Evolutionary conservation across 2,113 vertebrate genomes (phyloP), one percentile per base, ranked within the genome.

Genomic region (Mus spicilegus): DNA sequence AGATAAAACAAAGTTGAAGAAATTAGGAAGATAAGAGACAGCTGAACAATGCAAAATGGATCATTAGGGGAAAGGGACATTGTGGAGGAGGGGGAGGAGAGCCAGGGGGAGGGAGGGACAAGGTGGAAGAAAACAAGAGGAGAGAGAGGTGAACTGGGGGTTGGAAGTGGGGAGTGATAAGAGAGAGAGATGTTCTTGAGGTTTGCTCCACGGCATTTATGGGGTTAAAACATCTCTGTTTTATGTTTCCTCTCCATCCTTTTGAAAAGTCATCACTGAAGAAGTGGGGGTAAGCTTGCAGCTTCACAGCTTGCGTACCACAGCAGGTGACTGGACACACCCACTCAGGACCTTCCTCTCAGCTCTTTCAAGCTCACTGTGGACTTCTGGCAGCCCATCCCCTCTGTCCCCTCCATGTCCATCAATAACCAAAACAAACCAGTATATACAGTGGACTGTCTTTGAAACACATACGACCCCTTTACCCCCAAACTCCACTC

Each of bases 1-100:
- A 84, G 81, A 69, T 33, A 65, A 84, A 96, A 90, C 17, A 69
- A 84, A 95, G 78, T 39, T 42, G 33, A 70, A 70, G 63, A 65
- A 65, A 65, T 65, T 65, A 65, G 63, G 26, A 65, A 67, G 61
- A 24, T 63, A 24, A 24, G 42, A 91, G 46, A 46, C 46, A 95
- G 75, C 30, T 58, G 39, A 22, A 70, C 17, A 36, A 7, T 54
- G 16, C 5, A 80, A 82, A 42, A 63, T 54, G n/a, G 33, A 90
- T 65, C 63, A 12, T 65, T 65, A 65, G 63, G 63, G 63, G 26
- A 65, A 65, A 65, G 26, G 63, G 26, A 0, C 14, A 61, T 12
- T 72, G 9, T 4, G 8, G n/a, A 61, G 75, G 89, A 26, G 58
- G 46, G 63, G 42, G 63, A 5, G 42, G 28, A 17, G 26, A 12